Base-by-base conservation (phyloP, 2,797 vertebrate genomes). In the Ispidina picta region DNA sequence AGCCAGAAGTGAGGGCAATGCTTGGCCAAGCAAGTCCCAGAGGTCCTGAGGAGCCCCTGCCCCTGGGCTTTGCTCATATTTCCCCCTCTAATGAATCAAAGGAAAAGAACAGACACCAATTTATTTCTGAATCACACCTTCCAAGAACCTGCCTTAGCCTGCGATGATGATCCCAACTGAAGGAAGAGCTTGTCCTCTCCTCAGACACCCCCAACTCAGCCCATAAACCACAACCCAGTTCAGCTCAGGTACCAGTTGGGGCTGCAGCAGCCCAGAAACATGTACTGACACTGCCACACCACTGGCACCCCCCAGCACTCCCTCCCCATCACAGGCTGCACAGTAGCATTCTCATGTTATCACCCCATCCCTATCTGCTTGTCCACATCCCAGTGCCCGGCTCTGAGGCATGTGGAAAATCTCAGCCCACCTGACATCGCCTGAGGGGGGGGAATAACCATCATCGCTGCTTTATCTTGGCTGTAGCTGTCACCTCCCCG, bases 281-380 rank as follows among this genome's bases (percentile, higher is more conserved):
- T 5, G 8, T n/a, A 6, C 26, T 19, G 79, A 46, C 2, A 1
- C 64, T 73, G 70, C 12, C 55, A 5, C 62, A 60, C 58, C 70
- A 23, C n/a, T 2, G 13, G 12, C 64, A 68, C 58, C 56, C 69
- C 19, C 37, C 65, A 48, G 59, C 37, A 39, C 55, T 83, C 62
- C 55, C 6, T 1, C 18, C 83, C 5, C 8, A 18, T 22, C 8
- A 0, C 52, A 0, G 1, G 8, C 80, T 49, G 28, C 10, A 3
- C 65, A 33, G 85, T 20, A 2, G 7, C 87, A 62, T 66, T 92
- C 87, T n/a, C 71, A 10, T 0, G 0, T 58, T 51, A 5, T n/a
- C 11, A 1, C 33, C 68, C 35, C 6, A 0, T 39, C 74, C 68
- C 81, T 35, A 2, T 31, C 44, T 78, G 71, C 84, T 82, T 64